phyloP scores from a whole-genome alignment of 2,113 vertebrate species.

The Neodontobutis hainanensis region DNA sequence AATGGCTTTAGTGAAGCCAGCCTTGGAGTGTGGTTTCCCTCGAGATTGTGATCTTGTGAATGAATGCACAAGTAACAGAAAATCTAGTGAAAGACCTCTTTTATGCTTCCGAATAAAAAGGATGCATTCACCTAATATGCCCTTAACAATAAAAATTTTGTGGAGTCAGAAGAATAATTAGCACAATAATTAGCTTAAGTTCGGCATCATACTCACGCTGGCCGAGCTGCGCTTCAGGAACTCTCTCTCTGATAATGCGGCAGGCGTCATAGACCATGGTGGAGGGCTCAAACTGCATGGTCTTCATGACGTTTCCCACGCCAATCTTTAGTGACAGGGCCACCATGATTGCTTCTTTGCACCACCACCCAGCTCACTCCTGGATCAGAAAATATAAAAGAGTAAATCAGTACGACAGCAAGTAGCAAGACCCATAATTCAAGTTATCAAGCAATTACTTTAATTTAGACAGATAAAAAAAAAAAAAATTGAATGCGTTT shows the following conservation, averaged over 20 bases:
- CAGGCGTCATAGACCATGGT: slow-evolving; percentile 97
- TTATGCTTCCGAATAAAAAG: no score
- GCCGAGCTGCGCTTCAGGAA: slow-evolving; percentile 92
- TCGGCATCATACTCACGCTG: slow-evolving; percentile 83
- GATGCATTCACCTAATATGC: no score
- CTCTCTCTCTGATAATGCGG: slow-evolving; percentile 93
- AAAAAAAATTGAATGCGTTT: no score
- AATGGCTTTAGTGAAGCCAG: no score
- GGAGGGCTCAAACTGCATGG: slow-evolving; percentile 99
- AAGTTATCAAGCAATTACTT: no score
- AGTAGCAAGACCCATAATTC: no score
- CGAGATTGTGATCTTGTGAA: slow-evolving; percentile 6
- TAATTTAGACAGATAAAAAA: no score
- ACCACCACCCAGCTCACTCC: slow-evolving; percentile 64
- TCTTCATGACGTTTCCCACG: slow-evolving; percentile 97
- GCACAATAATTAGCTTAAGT: background rate
- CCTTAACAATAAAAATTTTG: background rate
- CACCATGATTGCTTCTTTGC: slow-evolving; percentile 88
- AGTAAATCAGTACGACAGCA: background rate
- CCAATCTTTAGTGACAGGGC: slow-evolving; percentile 98
- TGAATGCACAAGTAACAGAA: background rate
- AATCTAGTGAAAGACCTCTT: background rate
- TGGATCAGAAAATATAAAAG: slow-evolving; percentile 15
- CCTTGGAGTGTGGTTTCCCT: slow-evolving; percentile 1
- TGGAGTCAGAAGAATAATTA: background rate